A percentile compares a stretch with the other conserved stretches of the same genome.
phyloP scores from a whole-genome alignment of 2,113 vertebrate genomes.

The Uria lomvia region DNA sequence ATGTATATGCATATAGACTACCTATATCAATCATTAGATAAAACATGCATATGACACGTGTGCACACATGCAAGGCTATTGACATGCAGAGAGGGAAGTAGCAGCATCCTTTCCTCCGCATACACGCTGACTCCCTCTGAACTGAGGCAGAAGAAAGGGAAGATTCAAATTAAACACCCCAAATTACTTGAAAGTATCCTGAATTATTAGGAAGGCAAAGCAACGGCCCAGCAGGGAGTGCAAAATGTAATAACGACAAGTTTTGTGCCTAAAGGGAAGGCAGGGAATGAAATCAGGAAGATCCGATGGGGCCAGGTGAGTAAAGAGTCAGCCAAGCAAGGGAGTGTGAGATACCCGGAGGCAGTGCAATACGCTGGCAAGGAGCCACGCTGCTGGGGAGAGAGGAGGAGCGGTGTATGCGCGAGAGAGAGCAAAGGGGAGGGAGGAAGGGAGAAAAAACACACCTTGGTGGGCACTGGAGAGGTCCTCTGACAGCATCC shows the following conservation, averaged over 20 bases:
- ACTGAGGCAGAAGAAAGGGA: neutral
- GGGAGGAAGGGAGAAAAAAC: neutral
- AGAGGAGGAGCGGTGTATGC: neutral
- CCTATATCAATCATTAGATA: neutral
- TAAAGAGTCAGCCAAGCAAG: constrained; percentile 52
- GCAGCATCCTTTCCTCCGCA: neutral
- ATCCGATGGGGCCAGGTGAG: constrained; percentile 49
- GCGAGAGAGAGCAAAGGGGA: neutral
- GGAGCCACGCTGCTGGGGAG: neutral
- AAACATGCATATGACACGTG: neutral
- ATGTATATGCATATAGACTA: neutral
- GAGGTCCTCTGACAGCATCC: neutral
- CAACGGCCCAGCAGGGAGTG: neutral
- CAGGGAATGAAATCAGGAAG: constrained; percentile 48
- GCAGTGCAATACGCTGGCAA: constrained; percentile 10
- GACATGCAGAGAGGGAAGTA: neutral
- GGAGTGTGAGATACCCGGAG: constrained; percentile 12
- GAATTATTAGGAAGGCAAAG: constrained; percentile 29
- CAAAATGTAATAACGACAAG: constrained; percentile 33
- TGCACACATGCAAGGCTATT: neutral
- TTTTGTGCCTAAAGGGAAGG: constrained; percentile 48
- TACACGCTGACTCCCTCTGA: neutral
- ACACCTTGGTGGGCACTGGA: neutral
- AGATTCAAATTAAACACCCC: neutral
- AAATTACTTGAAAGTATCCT: constrained; percentile 22